Evolutionary conservation across 2,113 vertebrate genomes (phyloP).

Genomic region (Lasiurus cinereus): DNA sequence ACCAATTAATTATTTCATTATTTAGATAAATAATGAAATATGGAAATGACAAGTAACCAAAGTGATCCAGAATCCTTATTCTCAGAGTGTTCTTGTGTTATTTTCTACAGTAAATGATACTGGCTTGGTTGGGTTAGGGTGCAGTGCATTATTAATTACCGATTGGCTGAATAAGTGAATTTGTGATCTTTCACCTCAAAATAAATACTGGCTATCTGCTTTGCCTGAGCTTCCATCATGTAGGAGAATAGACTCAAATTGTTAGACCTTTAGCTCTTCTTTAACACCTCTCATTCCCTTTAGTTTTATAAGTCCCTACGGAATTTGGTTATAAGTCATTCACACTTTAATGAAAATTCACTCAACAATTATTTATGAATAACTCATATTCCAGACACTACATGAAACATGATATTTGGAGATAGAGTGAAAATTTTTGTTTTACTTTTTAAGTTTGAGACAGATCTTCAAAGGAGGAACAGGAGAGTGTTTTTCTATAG

Average conservation of each 20-base stretch:
- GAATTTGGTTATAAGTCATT: neutral
- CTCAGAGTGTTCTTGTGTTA: neutral
- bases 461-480: neutral
- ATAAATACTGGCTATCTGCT: neutral
- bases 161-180: neutral
- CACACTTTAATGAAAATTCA: neutral
- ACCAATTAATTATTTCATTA: neutral
- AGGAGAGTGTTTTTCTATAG: neutral
- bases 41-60: neutral
- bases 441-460: neutral
- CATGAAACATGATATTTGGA: neutral
- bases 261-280: neutral
- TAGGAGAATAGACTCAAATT: neutral
- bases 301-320: neutral
- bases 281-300: neutral
- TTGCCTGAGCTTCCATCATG: neutral
- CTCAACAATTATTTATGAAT: neutral
- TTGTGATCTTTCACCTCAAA: neutral
- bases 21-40: neutral
- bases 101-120: neutral
- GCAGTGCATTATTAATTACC: neutral
- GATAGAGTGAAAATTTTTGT: neutral
- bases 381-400: neutral
- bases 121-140: neutral
- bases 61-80: neutral